Evolutionary conservation across 2,797 vertebrate genomes (phyloP).

Genomic region (Sparidentex hasta): DNA sequence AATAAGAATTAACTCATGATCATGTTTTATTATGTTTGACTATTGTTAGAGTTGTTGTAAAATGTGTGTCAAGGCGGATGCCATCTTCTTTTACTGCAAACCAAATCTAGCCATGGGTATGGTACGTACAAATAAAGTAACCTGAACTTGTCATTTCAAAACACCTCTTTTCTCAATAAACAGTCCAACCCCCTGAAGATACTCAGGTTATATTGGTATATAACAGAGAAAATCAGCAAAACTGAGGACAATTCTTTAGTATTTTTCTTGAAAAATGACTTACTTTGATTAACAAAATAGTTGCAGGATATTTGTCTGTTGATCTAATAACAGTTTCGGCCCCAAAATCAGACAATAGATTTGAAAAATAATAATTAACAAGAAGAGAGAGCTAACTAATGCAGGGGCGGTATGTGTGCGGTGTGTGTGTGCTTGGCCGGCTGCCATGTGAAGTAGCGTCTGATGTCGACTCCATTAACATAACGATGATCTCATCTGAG

Average conservation of each 20-base stretch:
- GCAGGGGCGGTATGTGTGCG: constrained; percentile 38
- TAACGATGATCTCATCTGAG: constrained; percentile 75
- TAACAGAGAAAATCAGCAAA: not conserved
- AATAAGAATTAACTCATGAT: not conserved
- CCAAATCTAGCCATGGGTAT: too few species aligned
- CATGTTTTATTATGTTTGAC: too few species aligned
- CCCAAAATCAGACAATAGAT: not conserved
- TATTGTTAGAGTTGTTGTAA: too few species aligned
- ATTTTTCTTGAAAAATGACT: not conserved
- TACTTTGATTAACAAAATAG: not conserved
- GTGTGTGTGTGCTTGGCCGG: constrained; percentile 41
- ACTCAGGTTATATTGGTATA: not conserved
- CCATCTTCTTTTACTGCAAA: too few species aligned
- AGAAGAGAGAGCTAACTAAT: constrained; percentile 10
- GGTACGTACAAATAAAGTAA: too few species aligned
- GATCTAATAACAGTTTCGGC: not conserved
- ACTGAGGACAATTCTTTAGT: not conserved
- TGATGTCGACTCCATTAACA: constrained; percentile 67
- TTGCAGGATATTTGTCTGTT: not conserved
- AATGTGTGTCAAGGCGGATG: too few species aligned
- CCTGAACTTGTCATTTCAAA: too few species aligned
- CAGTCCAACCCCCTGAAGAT: not conserved
- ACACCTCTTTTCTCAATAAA: too few species aligned
- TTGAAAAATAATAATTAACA: too few species aligned
- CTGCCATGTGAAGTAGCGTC: constrained; percentile 60